phyloP scores from a whole-genome alignment of 1,140 invertebrate species.

The Holotrichia oblita region DNA sequence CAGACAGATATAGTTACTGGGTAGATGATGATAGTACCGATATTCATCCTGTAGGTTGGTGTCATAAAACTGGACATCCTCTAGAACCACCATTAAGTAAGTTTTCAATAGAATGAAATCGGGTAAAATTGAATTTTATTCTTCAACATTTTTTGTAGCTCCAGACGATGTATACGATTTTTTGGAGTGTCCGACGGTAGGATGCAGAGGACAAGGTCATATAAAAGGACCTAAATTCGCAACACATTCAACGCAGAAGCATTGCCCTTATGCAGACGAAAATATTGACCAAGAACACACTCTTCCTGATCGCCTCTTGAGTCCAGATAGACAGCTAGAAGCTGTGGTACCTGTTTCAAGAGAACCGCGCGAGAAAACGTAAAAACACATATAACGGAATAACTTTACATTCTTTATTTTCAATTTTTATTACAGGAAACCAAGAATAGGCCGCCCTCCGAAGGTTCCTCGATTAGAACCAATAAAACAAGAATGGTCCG shows the following conservation, averaged over 20 bases:
- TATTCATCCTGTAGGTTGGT: constrained; percentile 93
- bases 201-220: constrained; percentile 84
- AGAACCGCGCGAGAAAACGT: constrained; percentile 59
- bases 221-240: constrained; percentile 77
- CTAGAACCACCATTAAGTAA: constrained; percentile 83
- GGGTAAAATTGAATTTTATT: neutral
- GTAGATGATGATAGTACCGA: constrained; percentile 89
- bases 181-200: constrained; percentile 76
- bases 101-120: constrained; percentile 49
- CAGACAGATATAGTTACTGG: constrained; percentile 86
- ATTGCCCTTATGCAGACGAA: constrained; percentile 84
- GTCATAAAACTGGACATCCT: constrained; percentile 85
- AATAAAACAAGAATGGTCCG: constrained; percentile 37
- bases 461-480: constrained; percentile 48
- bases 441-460: constrained; percentile 52
- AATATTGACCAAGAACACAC: constrained; percentile 69
- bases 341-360: constrained; percentile 59
- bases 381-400: no score
- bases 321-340: constrained; percentile 55
- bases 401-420: no score
- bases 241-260: constrained; percentile 78
- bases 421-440: constrained; percentile 37
- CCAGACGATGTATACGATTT: constrained; percentile 69
- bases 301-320: constrained; percentile 66
- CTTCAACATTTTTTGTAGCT: constrained; percentile 57